These are phyloP conservation scores for Geodia barretti DNA, from an alignment of 37 sponge, comb jelly and placozoan species.

Conservation along the genomic window DNA sequence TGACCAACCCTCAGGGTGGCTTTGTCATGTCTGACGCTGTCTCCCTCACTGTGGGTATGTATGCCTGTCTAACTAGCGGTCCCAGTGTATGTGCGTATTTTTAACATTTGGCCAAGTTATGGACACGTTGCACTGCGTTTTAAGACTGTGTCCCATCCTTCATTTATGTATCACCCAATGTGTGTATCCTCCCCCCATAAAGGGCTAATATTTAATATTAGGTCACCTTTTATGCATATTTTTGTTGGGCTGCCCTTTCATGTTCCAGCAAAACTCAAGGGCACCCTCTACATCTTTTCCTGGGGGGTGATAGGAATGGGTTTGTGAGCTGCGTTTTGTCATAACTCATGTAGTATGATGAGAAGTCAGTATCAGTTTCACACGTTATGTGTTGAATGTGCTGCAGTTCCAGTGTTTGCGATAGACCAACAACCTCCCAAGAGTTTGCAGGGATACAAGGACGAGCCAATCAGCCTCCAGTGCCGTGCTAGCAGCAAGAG, in stretches of 20 bases:
- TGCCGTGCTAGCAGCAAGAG: not conserved
- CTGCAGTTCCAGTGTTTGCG: constrained; percentile 10
- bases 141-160: not conserved
- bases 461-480: not conserved
- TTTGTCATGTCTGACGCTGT: not conserved
- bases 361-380: constrained; percentile 53
- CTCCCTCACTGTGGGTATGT: constrained; percentile 9
- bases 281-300: no score
- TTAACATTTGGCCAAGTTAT: no score
- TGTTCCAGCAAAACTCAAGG: no score
- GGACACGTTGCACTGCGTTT: no score
- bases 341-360: no score
- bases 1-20: not conserved
- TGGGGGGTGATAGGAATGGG: no score
- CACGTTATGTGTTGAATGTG: constrained; percentile 70
- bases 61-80: not conserved
- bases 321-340: no score
- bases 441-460: not conserved
- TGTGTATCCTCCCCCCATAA: no score
- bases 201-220: no score
- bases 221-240: no score
- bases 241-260: constrained; percentile 20
- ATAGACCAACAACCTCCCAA: not conserved
- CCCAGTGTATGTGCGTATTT: no score
- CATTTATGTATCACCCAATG: no score